Base-by-base conservation (phyloP, 2,888 invertebrate species). In the Listrodromus nycthemerus region DNA sequence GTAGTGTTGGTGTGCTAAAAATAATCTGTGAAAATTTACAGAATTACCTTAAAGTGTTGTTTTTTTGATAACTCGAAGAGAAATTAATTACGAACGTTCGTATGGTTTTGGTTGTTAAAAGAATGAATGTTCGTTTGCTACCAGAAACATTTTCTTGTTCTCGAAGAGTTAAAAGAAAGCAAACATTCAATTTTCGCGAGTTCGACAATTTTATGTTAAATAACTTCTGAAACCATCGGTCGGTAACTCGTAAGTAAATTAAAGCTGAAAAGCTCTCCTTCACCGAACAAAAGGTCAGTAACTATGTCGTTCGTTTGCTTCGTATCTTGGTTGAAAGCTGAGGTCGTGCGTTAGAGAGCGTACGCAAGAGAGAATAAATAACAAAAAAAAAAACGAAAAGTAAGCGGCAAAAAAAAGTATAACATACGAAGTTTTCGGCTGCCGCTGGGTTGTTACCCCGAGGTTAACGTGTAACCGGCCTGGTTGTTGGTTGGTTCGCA, bases 401-500 rank as follows among this genome's bases (percentile, higher is more conserved):
- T 30, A 65, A 71, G 48, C 58, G 58, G 66, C 50, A 78, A 74
- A 63, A 37, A 66, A 16, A 52, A 61, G 48, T 52, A 19, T 45
- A 33, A 75, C 50, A 37, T 65, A 75, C 75, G 65, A 65, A 65
- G 65, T 50, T 65, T 65, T 65, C 63, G 65, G 65, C 65, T 65
- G 48, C 65, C 50, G 75, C 48, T 65, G 75, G 75, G 75, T 75
- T 75, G 75, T 74, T 74, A 50, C 48, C 27, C n/a, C 63, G 50
- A 63, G 45, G 74, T 74, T 89, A 89, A 91, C 91, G 91, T 93
- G 91, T 93, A 93, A 93, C 92, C 91, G 92, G 92, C 92, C 91
- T 92, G 92, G 85, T 91, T 93, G 92, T 93, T 93, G 92, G 92
- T 93, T 93, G 92, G 90, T 93, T 93, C 92, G 89, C 96, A 95